Percentiles rank a stretch among this genome's conserved stretches.
Evolutionary conservation across 2,888 invertebrate genomes (phyloP).

Genomic region (Agrilus mali): DNA sequence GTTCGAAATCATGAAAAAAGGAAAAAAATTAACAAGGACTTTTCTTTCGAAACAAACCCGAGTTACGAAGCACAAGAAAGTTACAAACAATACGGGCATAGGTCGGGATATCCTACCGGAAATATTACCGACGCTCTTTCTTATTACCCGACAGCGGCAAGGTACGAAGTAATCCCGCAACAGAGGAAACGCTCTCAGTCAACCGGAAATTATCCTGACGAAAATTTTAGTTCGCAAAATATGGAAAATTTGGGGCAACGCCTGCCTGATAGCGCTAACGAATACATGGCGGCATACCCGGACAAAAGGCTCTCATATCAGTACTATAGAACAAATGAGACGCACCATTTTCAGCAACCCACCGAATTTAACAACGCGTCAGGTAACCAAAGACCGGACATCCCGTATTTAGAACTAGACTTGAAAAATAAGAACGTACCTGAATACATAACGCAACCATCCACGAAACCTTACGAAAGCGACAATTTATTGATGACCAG

Average conservation of each 20-base stretch:
- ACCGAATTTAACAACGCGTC: constrained; percentile 24
- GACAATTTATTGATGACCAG: constrained; percentile 60
- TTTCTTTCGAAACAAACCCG: constrained; percentile 37
- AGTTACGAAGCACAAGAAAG: constrained; percentile 45
- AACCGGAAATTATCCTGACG: constrained; percentile 44
- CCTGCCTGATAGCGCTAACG: no score
- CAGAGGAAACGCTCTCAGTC: constrained; percentile 45
- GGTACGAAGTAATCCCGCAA: constrained; percentile 46
- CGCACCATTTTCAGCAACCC: constrained; percentile 16
- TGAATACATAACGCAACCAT: constrained; percentile 32
- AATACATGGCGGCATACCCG: no score
- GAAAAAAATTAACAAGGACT: constrained; percentile 40
- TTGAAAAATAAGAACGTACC: constrained; percentile 40
- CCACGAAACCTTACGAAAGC: constrained; percentile 37
- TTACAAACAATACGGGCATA: constrained; percentile 50
- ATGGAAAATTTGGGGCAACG: no score
- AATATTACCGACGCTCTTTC: constrained; percentile 68
- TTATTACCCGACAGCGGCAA: constrained; percentile 63
- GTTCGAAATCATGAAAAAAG: constrained; percentile 36
- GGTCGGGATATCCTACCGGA: constrained; percentile 57
- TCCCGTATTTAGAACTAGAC: constrained; percentile 34
- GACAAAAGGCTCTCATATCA: no score
- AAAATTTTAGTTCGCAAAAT: constrained; percentile 38
- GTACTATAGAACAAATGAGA: constrained; percentile 5
- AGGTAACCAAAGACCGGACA: constrained; percentile 32